Conservation (phyloP, 2,888 invertebrate species). For the Eupithecia subumbrata region DNA sequence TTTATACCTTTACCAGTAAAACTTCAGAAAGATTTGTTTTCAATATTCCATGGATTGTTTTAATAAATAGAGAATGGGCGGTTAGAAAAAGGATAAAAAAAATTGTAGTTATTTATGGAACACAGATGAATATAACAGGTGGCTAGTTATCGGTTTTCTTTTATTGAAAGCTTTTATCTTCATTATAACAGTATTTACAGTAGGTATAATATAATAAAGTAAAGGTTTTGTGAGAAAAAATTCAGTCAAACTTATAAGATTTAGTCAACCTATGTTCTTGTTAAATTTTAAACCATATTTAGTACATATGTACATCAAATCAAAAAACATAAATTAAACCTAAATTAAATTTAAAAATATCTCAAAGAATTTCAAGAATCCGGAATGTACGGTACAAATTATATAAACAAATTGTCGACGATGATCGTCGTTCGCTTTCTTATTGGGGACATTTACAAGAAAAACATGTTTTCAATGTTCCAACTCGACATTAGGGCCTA, state of each 20-base stretch:
- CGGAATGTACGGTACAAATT: conserved; percentile 8
- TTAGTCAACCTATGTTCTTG: background rate
- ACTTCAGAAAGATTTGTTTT: background rate
- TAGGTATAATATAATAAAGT: background rate
- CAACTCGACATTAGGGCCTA: conserved; percentile 8
- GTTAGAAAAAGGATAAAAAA: background rate
- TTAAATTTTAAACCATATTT: background rate
- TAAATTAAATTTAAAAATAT: background rate
- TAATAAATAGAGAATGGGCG: background rate
- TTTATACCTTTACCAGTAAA: background rate
- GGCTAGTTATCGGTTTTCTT: background rate
- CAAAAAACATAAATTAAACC: background rate
- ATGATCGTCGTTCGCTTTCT: conserved; percentile 17
- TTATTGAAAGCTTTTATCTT: background rate
- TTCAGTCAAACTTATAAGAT: background rate
- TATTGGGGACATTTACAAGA: conserved; percentile 27
- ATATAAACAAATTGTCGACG: conserved; percentile 21
- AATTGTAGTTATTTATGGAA: background rate
- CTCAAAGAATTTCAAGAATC: conserved; percentile 1
- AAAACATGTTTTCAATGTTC: conserved; percentile 25
- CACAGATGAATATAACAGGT: background rate
- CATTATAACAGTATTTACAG: background rate
- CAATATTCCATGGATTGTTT: background rate
- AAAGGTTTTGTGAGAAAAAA: background rate
- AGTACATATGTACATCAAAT: background rate